Base-by-base conservation (phyloP, 2,113 vertebrate genomes). In the Mesocricetus auratus region DNA sequence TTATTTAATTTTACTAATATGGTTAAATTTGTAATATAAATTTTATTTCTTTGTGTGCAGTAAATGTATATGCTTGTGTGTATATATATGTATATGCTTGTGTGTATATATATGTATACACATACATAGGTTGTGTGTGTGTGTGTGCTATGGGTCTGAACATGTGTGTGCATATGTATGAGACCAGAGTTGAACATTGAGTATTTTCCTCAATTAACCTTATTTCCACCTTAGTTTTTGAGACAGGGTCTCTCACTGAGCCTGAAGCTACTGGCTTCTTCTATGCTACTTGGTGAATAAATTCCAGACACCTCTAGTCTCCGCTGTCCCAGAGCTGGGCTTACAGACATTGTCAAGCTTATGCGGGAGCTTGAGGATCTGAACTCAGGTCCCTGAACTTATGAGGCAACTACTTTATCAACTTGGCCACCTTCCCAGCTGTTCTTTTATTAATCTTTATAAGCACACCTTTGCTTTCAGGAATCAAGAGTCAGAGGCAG, bases 1-100 rank as follows among this genome's bases (percentile, higher is more conserved):
- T 74, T 81, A 36, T 36, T 79, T 91, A 42, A 64, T 62, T 79
- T 95, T 56, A 81, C 71, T 86, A 64, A 92, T 86, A 90, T 19
- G 64, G 26, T 86, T 73, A 69, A 85, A 78, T 26, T 62, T 95
- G 95, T 58, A 64, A 19, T 56, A 45, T 89, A 50, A 45, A 45
- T 3, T 33, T 50, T 53, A 2, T 42, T 7, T 62, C 62, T 83
- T 62, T 16, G 13, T 62, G n/a, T 77, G 22, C 29, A 22, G 81
- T 60, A n/a, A 22, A 9, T 53, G 47, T 36, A 53, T 33, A 36
- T 31, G 11, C 12, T 56, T 56, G 12, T 56, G 53, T n/a, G n/a
- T n/a, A n/a, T n/a, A n/a, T n/a, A n/a, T n/a, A n/a, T n/a, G n/a
- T n/a, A n/a, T n/a, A n/a, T 53, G 53, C 53, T 47, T 53, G 13